phyloP scores from a whole-genome alignment of 2,797 vertebrate species.

The Florisuga fusca region DNA sequence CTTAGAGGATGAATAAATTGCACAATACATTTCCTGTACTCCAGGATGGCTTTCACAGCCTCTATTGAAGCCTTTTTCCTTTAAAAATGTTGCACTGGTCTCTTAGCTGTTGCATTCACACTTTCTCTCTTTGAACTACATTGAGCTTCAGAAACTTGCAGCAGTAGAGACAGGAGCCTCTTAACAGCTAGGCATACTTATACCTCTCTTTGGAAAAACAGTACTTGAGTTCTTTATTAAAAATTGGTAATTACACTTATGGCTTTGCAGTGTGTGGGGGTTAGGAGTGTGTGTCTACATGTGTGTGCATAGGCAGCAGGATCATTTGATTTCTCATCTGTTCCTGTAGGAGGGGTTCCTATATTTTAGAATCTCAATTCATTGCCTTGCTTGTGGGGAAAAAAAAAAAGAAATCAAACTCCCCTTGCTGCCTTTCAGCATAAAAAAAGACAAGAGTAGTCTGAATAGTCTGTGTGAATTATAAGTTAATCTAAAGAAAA shows the following conservation, averaged over 20 bases:
- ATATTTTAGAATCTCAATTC: background rate
- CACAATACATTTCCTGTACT: background rate
- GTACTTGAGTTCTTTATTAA: background rate
- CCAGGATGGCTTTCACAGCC: background rate
- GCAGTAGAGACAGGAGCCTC: background rate
- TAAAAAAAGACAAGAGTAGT: background rate
- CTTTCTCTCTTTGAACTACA: rapidly evolving
- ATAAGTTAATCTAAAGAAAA: background rate
- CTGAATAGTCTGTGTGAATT: background rate
- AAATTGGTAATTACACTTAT: background rate
- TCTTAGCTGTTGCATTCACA: background rate
- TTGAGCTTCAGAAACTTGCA: background rate
- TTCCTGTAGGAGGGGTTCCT: background rate
- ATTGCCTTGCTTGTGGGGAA: background rate
- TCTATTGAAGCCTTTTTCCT: background rate
- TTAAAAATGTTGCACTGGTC: background rate
- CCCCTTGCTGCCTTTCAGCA: background rate
- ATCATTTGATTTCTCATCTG: background rate
- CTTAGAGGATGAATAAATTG: background rate
- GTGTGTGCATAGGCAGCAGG: background rate
- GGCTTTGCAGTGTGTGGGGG: background rate
- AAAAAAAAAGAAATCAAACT: background rate
- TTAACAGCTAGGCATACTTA: background rate
- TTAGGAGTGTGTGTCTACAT: background rate
- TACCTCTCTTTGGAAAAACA: background rate